Conservation (phyloP, 1,140 invertebrate genomes). For the Vanessa tameamea region DNA sequence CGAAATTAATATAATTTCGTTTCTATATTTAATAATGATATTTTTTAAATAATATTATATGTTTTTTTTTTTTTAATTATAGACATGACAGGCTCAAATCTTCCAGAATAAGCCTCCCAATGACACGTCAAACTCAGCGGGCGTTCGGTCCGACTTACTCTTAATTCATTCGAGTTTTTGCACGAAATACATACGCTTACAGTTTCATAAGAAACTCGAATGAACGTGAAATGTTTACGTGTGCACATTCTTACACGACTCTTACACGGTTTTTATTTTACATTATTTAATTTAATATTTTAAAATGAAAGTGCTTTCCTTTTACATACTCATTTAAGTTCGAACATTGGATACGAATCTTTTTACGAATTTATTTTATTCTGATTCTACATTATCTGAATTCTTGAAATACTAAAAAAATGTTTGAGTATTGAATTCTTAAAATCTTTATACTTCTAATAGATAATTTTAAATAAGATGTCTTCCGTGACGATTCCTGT, state of each 20-base stretch:
- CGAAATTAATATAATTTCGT: too few species aligned
- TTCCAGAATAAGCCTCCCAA: constrained; percentile 34
- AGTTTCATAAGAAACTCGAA: constrained; percentile 41
- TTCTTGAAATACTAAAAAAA: too few species aligned
- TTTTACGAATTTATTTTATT: background rate
- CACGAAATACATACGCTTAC: constrained; percentile 26
- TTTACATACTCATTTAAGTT: constrained; percentile 6
- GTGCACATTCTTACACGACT: constrained; percentile 24
- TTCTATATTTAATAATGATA: too few species aligned
- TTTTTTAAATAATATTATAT: too few species aligned
- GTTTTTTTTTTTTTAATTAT: too few species aligned
- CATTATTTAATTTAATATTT: constrained; percentile 16
- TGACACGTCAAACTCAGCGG: constrained; percentile 50
- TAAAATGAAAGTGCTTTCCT: constrained; percentile 18
- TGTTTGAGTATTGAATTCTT: too few species aligned
- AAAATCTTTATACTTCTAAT: too few species aligned
- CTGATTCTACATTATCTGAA: background rate
- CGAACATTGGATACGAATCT: background rate
- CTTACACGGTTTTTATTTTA: constrained; percentile 23
- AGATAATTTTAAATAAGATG: too few species aligned
- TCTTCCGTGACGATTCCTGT: too few species aligned
- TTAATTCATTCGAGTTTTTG: constrained; percentile 60
- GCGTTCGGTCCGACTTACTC: constrained; percentile 45
- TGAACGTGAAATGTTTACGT: constrained; percentile 21
- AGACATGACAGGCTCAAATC: background rate